These are phyloP conservation scores for Trichomycterus rosablanca DNA, from an alignment of 2,113 vertebrate genomes.

Conservation along the genomic window DNA sequence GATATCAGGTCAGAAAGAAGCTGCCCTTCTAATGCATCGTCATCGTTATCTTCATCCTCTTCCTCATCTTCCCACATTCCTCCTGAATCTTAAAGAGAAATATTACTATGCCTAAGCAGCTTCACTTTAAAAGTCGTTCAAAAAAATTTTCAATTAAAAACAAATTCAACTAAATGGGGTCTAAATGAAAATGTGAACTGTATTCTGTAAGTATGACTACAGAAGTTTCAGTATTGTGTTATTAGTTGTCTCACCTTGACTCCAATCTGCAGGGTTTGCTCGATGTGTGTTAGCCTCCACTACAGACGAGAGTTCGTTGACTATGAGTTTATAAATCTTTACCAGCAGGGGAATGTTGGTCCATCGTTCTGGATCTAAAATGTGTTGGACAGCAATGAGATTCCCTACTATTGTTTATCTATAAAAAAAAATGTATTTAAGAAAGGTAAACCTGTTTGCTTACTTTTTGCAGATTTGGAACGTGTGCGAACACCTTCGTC, in stretches of 20 bases:
- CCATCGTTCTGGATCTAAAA: slow-evolving; percentile 91
- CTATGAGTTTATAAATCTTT: slow-evolving; percentile 94
- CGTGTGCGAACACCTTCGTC: slow-evolving; percentile 92
- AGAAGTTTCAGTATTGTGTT: neutral
- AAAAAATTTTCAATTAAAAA: no score
- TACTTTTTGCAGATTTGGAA: slow-evolving; percentile 90
- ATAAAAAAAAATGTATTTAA: neutral
- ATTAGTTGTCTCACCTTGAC: slow-evolving; percentile 68
- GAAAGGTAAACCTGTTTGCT: slow-evolving; percentile 27
- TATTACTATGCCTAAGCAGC: no score
- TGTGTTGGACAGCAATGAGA: neutral
- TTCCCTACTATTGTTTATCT: neutral
- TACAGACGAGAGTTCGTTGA: slow-evolving; percentile 91
- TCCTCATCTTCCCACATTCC: slow-evolving; percentile 95
- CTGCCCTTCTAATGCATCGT: slow-evolving; percentile 86
- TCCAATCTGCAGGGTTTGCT: slow-evolving; percentile 82
- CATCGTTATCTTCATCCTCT: slow-evolving; percentile 75
- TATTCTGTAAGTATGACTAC: neutral
- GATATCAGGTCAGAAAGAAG: slow-evolving; percentile 93
- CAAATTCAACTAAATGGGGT: no score
- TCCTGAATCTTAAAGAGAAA: slow-evolving; percentile 71
- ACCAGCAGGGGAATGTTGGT: slow-evolving; percentile 95
- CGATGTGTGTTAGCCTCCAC: slow-evolving; percentile 89
- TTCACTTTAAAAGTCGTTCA: no score
- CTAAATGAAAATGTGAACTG: neutral